Base-by-base conservation (phyloP, 2,113 vertebrate genomes). In the Proterorhinus semilunaris region DNA sequence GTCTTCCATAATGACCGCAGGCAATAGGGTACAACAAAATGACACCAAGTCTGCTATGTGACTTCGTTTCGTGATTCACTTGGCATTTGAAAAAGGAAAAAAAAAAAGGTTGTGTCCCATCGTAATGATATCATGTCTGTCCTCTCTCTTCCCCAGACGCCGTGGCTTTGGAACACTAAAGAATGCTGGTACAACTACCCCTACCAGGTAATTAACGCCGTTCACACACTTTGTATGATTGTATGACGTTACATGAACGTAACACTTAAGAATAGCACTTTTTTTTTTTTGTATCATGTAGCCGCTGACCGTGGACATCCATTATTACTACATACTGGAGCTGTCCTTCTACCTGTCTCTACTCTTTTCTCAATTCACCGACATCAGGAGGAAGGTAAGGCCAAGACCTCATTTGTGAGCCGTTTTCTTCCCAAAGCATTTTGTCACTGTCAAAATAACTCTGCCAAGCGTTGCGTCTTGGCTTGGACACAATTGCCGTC, bases 341-440 rank as follows among this genome's bases (percentile, higher is more conserved):
- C 91, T 99, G 80, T 97, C 98, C 0, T 98, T 95, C 93, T 99
- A 99, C 91, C 94, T 96, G 91, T 99, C 98, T 74, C 89, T 99
- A 88, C 93, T 97, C 92, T 96, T 99, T 90, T 97, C 96, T 79
- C 97, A 98, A 84, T 98, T 99, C 89, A 96, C 94, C 82, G 98
- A 99, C 66, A 96, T 99, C 93, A 98, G 92, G 91, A 96, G 98
- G 92, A 99, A 99, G 98, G 98, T 99, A 95, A 93, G 94, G 89
- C 58, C 53, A 27, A 10, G 53, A 54, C 16, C 1, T 9, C 8
- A 13, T 54, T 55, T 27, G 53, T 55, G 27, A 0, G 52, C 17
- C 17, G 15, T 36, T 36, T 36, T 27, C 15, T 59, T 8, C 15
- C 36, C 12, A 2, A 59, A 15, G 27, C 57, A 45, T 62, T 45